Base-by-base conservation (phyloP, 2,797 vertebrate species). In the Philypnodon macrostomus region DNA sequence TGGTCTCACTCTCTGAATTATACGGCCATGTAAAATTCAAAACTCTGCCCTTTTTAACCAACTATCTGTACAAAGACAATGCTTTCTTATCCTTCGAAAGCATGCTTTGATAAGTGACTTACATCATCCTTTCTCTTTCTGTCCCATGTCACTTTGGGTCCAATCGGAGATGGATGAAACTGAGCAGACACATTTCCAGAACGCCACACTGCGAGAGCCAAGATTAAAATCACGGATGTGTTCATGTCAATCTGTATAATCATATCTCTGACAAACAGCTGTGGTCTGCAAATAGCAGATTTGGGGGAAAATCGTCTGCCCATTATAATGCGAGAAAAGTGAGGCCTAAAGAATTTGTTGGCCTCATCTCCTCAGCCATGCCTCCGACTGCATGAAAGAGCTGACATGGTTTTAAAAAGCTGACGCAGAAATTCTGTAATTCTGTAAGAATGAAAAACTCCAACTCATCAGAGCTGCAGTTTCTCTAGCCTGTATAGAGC, bases 211-310 rank as follows among this genome's bases (percentile, higher is more conserved):
- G 53, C 30, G 60, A 67, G 53, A 60, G 58, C 42, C 49, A 13
- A 71, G 80, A 84, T 85, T 65, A 50, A 80, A 77, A 78, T 76
- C 70, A 71, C 23, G 58, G 36, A 71, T 74, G 63, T 70, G 62
- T 84, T 74, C 55, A 17, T 72, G 70, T 72, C 80, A 62, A 66
- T 72, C 54, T 44, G 49, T 47, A 73, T 72, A 75, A 85, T 81
- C 58, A 64, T 85, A 84, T 85, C 83, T 82, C 67, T 84, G 63
- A 84, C 77, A 75, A 84, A 83, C 81, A 87, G 81, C 77, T 81
- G 83, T 35, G 65, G 38, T 63, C 56, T 58, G 57, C 76, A 79
- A 77, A 85, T 71, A 77, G 74, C 62, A 70, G 52, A 58, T 50
- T 41, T 41, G 6, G 35, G 27, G 61, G 70, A 53, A 67, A 75